A percentile compares a stretch with the other conserved stretches of the same genome.
Evolutionary conservation across 1,140 invertebrate species (phyloP).

Genomic region (Ctenoplectra terminalis): DNA sequence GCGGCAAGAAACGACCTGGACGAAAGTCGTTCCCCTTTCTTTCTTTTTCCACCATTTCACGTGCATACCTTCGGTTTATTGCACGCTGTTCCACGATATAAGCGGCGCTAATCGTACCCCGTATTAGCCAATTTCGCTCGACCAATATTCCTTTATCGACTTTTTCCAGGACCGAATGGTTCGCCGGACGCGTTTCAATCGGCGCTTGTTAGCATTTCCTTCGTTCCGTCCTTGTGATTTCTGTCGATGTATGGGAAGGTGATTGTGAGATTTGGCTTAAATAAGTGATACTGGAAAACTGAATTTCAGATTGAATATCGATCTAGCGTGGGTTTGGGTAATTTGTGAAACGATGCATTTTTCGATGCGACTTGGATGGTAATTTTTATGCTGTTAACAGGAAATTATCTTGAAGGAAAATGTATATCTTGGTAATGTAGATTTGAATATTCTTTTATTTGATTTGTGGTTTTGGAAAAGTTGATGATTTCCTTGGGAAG

Average conservation of each 20-base stretch:
- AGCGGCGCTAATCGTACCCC: slow-evolving; percentile 45
- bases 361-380: not conserved
- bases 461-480: no score
- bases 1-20: not conserved
- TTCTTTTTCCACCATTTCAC: slow-evolving; percentile 13
- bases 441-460: no score
- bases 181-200: not conserved
- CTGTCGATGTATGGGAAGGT: not conserved
- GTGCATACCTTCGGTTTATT: slow-evolving; percentile 24
- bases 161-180: not conserved
- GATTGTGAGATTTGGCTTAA: not conserved
- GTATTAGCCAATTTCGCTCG: slow-evolving; percentile 30
- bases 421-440: no score
- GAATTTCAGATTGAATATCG: not conserved
- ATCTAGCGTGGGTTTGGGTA: not conserved
- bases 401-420: no score
- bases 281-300: not conserved
- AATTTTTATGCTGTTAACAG: no score
- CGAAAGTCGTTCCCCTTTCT: not conserved
- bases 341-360: not conserved
- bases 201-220: slow-evolving; percentile 15
- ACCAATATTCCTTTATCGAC: slow-evolving; percentile 29
- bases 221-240: not conserved
- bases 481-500: no score
- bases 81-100: not conserved